Conservation (phyloP, 2,888 invertebrate genomes). For the Ornithoptera alexandrae region DNA sequence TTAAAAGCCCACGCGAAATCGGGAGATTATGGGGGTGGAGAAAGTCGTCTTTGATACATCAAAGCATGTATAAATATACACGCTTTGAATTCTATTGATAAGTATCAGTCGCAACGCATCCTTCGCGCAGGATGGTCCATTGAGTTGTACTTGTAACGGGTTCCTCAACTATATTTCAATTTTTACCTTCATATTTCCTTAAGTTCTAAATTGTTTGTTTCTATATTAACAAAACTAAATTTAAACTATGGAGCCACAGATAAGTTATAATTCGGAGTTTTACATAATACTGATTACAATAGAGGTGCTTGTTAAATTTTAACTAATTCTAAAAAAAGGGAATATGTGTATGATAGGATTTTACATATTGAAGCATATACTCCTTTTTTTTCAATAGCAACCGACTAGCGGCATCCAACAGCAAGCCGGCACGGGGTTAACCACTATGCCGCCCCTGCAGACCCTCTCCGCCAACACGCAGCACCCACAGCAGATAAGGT, state of each 20-base stretch:
- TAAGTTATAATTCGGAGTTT: too few species aligned
- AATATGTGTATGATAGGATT: too few species aligned
- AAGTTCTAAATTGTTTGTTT: too few species aligned
- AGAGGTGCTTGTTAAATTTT: too few species aligned
- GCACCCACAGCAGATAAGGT: constrained; percentile 81
- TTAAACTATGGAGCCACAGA: too few species aligned
- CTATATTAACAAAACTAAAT: too few species aligned
- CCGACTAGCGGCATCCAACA: constrained; percentile 57
- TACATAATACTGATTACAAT: too few species aligned
- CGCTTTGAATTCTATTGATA: too few species aligned
- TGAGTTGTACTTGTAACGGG: too few species aligned
- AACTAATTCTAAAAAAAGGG: too few species aligned
- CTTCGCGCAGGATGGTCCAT: neutral
- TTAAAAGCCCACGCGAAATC: neutral
- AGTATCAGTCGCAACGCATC: neutral
- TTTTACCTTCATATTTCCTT: too few species aligned
- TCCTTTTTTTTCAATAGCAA: constrained; percentile 50
- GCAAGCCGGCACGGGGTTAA: constrained; percentile 80
- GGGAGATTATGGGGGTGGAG: neutral
- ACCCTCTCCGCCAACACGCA: constrained; percentile 64
- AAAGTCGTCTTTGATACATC: neutral
- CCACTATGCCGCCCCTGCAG: constrained; percentile 89
- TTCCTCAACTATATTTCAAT: too few species aligned
- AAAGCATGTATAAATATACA: neutral
- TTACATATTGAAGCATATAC: neutral